phyloP scores from a whole-genome alignment of 2,113 vertebrate species.

The Verasper variegatus region DNA sequence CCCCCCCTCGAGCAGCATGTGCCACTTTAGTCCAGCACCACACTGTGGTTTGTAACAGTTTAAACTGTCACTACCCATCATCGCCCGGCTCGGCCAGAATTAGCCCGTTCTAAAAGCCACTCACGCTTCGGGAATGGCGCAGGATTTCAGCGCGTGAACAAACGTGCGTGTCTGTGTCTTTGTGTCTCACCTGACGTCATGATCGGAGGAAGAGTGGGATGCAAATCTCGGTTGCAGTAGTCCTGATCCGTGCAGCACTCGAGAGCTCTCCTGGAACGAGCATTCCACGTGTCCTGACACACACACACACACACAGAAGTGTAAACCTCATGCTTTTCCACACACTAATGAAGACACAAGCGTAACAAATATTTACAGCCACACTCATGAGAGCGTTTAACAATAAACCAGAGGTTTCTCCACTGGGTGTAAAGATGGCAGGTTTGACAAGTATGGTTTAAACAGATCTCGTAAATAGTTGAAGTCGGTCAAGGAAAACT shows the following conservation, averaged over 20 bases:
- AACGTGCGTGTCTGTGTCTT: constrained; percentile 11
- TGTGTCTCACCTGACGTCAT: constrained; percentile 85
- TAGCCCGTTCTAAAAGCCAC: constrained; percentile 41
- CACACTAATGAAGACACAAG: neutral
- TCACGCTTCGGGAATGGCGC: neutral
- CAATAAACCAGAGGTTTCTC: constrained; percentile 1
- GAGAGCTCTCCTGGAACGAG: constrained; percentile 87
- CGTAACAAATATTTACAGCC: constrained; percentile 18
- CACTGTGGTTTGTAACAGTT: constrained; percentile 78
- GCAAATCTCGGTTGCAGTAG: constrained; percentile 93
- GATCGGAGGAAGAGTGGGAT: constrained; percentile 91
- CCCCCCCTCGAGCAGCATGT: constrained; percentile 31
- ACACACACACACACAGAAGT: constrained; percentile 2
- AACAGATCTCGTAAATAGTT: constrained; percentile 37
- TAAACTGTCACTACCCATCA: constrained; percentile 78
- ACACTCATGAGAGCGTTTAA: constrained; percentile 6
- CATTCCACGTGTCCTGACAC: constrained; percentile 88
- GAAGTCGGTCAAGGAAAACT: constrained; percentile 28
- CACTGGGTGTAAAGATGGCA: neutral
- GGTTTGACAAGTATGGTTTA: constrained; percentile 21
- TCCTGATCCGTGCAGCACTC: constrained; percentile 93
- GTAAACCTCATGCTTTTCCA: neutral
- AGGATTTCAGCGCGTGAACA: constrained; percentile 41
- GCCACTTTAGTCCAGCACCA: constrained; percentile 67
- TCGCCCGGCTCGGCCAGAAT: constrained; percentile 28